These are phyloP conservation scores for Metopolophium dirhodum DNA, from an alignment of 1,140 invertebrate genomes.

Conservation along the genomic window DNA sequence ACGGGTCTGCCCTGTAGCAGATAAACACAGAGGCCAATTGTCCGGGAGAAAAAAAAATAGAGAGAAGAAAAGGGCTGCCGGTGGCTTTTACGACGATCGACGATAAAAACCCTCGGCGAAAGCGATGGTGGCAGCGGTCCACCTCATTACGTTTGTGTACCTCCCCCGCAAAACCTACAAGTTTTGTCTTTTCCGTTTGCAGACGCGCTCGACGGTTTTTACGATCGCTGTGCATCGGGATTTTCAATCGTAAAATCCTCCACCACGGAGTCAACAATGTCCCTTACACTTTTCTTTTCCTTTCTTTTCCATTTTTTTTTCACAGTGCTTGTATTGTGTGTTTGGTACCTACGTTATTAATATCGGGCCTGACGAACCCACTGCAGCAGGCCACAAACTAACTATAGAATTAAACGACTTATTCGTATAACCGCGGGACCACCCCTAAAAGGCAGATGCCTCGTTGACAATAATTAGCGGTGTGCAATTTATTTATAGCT, in stretches of 20 bases:
- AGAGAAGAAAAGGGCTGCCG: constrained; percentile 49
- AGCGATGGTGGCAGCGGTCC: constrained; percentile 29
- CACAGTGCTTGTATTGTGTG: background rate
- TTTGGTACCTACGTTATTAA: constrained; percentile 46
- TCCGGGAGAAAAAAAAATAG: constrained; percentile 9
- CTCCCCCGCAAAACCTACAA: constrained; percentile 35
- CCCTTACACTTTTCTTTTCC: background rate
- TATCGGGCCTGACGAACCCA: constrained; percentile 21
- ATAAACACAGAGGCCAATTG: constrained; percentile 52
- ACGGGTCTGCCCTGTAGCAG: constrained; percentile 38
- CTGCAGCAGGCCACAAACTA: background rate
- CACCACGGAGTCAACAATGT: constrained; percentile 14
- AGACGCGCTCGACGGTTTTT: constrained; percentile 36
- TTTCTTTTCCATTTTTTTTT: background rate
- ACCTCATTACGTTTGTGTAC: constrained; percentile 45
- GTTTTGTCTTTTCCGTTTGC: constrained; percentile 53
- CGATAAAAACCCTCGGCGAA: constrained; percentile 35
- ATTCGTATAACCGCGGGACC: background rate
- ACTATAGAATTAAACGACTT: constrained; percentile 40
- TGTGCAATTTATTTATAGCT: background rate
- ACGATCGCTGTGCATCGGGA: constrained; percentile 50
- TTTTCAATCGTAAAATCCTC: constrained; percentile 52
- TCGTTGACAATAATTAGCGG: constrained; percentile 22
- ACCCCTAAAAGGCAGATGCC: background rate
- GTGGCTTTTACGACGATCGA: constrained; percentile 54